Conservation (phyloP, 2,888 invertebrate species). For the Dryomyza anilis region DNA sequence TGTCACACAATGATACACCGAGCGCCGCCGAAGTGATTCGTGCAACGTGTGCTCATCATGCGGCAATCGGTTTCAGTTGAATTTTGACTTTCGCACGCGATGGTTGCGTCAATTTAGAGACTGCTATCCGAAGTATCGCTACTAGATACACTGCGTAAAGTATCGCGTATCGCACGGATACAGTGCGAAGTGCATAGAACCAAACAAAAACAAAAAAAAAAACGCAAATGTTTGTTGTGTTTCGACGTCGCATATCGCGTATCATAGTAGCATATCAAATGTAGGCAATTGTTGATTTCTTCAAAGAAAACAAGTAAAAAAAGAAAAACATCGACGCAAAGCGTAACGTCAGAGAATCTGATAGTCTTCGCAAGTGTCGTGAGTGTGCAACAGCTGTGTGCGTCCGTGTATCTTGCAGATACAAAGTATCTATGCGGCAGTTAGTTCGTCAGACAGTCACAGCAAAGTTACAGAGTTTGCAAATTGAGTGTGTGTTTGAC, state of each 20-base stretch:
- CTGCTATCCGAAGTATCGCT: not conserved
- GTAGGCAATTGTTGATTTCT: not conserved
- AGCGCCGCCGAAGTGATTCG: not conserved
- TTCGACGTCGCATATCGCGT: not conserved
- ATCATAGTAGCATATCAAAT: not conserved
- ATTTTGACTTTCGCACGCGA: slow-evolving; percentile 21
- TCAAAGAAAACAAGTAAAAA: not conserved
- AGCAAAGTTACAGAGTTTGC: not conserved
- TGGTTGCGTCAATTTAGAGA: slow-evolving; percentile 3
- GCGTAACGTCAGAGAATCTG: not conserved
- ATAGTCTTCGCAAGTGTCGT: too few relatives aligned
- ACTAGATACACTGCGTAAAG: not conserved
- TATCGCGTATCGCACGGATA: not conserved
- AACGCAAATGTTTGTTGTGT: too few relatives aligned
- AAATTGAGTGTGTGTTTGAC: slow-evolving; percentile 9
- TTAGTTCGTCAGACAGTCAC: not conserved
- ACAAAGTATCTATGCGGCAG: not conserved
- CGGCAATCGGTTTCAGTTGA: slow-evolving; percentile 19
- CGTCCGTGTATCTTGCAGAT: not conserved
- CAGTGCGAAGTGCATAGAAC: not conserved
- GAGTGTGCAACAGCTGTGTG: slow-evolving; percentile 18
- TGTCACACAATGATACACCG: too few relatives aligned
- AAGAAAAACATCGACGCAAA: not conserved
- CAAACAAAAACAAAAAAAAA: slow-evolving; percentile 12
- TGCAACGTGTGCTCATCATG: not conserved